Percentiles rank a stretch among this genome's conserved stretches.
phyloP scores from a whole-genome alignment of 2,888 invertebrate species.

The Parnassius smintheus region DNA sequence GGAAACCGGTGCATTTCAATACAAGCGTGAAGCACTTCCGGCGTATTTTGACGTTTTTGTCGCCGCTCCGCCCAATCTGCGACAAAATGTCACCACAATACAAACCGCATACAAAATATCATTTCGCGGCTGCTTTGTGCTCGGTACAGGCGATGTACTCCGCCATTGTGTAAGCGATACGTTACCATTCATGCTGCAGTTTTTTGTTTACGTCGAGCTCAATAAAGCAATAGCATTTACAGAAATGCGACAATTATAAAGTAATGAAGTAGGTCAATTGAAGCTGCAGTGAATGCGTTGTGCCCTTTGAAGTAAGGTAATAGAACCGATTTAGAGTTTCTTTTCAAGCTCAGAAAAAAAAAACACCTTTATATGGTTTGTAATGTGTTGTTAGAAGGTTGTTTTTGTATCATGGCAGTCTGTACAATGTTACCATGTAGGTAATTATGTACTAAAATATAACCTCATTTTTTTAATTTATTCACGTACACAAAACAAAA shows the following conservation, averaged over 20 bases:
- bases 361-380: too few species aligned
- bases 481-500: too few species aligned
- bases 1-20: neutral
- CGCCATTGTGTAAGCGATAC: conserved; percentile 32
- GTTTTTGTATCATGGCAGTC: too few species aligned
- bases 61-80: conserved; percentile 5
- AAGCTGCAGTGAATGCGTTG: neutral
- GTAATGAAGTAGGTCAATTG: conserved; percentile 13
- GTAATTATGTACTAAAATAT: too few species aligned
- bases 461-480: too few species aligned
- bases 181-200: conserved; percentile 18
- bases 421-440: too few species aligned
- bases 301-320: neutral
- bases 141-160: conserved; percentile 8
- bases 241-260: conserved; percentile 14
- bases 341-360: too few species aligned
- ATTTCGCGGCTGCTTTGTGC: conserved; percentile 17
- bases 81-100: conserved; percentile 13
- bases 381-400: too few species aligned
- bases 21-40: conserved; percentile 7
- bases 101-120: conserved; percentile 14
- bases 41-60: conserved; percentile 12
- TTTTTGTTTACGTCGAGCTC: conserved; percentile 4
- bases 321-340: neutral
- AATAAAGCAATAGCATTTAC: conserved; percentile 7